Evolutionary conservation across 30 jellyfish, hydroid and myxozoan genomes (phyloP).

Genomic region (Chrysaora quinquecirrha): DNA sequence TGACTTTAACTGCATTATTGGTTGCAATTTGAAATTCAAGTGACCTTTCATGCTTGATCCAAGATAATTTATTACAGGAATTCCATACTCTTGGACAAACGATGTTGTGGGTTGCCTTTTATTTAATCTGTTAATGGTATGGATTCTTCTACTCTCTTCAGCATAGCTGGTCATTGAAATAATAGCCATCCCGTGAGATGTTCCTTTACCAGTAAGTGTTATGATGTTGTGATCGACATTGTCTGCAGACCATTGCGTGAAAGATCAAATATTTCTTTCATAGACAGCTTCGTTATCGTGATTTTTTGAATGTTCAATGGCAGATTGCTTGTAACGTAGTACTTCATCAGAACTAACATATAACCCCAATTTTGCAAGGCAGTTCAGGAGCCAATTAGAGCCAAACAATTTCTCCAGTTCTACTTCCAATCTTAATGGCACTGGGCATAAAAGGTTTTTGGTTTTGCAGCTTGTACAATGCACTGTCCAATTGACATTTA

Average conservation of each 20-base stretch:
- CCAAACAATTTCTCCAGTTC: conserved; percentile 60
- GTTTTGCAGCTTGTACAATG: conserved; percentile 65
- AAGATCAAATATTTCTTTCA: not conserved
- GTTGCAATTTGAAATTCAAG: conserved; percentile 27
- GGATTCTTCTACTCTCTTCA: conserved; percentile 20
- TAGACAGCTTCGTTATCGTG: not conserved
- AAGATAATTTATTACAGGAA: conserved; percentile 33
- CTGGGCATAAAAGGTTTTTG: conserved; percentile 56
- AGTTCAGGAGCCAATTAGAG: conserved; percentile 59
- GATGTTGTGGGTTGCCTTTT: conserved; percentile 35
- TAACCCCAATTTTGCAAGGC: conserved; percentile 52
- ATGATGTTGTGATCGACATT: conserved; percentile 59
- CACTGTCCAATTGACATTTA: conserved; percentile 44
- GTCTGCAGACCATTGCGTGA: conserved; percentile 52
- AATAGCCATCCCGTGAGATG: conserved; percentile 68
- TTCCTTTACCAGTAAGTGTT: conserved; percentile 57
- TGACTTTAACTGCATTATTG: conserved; percentile 43
- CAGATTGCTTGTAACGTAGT: conserved; percentile 59
- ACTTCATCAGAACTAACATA: conserved; percentile 68
- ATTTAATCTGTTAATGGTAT: conserved; percentile 27
- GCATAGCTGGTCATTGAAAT: conserved; percentile 51
- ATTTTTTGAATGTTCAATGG: conserved; percentile 13
- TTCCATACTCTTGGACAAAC: conserved; percentile 28
- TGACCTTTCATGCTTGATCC: conserved; percentile 51
- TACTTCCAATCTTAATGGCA: conserved; percentile 67